Percentiles rank a stretch among this genome's conserved stretches.
Conservation (phyloP, 2,888 invertebrate genomes). For the Thumatha senex region DNA sequence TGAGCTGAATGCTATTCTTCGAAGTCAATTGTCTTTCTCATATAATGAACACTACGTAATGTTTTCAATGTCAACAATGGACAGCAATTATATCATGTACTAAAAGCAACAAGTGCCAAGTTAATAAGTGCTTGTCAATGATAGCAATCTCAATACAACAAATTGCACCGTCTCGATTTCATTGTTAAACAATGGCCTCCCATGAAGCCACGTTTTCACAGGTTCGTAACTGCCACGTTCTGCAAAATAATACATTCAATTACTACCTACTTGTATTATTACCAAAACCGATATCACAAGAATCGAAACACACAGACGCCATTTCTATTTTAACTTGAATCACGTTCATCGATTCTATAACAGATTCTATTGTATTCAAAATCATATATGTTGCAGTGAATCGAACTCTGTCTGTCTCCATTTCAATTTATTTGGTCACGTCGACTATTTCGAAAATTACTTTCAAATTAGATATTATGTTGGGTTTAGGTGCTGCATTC, state of each 20-base stretch:
- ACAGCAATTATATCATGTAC: not conserved
- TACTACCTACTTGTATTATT: not conserved
- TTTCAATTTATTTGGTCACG: constrained; percentile 55
- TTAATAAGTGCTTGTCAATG: not conserved
- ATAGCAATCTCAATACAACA: not conserved
- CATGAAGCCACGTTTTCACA: not conserved
- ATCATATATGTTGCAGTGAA: constrained; percentile 30
- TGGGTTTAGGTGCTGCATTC: constrained; percentile 47
- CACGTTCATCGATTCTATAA: constrained; percentile 10
- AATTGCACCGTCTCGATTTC: too few relatives aligned
- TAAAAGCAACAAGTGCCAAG: not conserved
- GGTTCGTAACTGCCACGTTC: not conserved
- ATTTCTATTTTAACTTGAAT: constrained; percentile 3
- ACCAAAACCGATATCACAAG: not conserved
- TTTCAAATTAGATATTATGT: constrained; percentile 50
- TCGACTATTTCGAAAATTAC: constrained; percentile 50
- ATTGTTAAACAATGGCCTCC: not conserved
- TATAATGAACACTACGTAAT: not conserved
- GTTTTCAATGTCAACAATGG: not conserved
- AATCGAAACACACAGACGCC: not conserved
- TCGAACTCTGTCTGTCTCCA: constrained; percentile 23
- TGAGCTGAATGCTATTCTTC: not conserved
- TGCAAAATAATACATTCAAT: not conserved
- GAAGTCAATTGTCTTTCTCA: not conserved
- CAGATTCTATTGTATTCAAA: constrained; percentile 8